Evolutionary conservation across 2,888 invertebrate genomes (phyloP).

Genomic region (Eupithecia pulchellata): DNA sequence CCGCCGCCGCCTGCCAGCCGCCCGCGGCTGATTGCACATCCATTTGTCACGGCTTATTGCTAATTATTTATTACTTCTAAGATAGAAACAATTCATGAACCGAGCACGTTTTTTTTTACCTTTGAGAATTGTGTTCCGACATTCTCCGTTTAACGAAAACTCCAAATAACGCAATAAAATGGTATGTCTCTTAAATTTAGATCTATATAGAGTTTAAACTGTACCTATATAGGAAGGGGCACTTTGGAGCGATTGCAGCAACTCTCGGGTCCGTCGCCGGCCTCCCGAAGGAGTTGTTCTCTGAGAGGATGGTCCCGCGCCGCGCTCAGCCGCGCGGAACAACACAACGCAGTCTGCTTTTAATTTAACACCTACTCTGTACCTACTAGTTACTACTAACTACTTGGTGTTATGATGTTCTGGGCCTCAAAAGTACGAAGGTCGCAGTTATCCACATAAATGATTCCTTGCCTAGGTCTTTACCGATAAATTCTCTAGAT

Average conservation of each 20-base stretch:
- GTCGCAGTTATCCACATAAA: neutral
- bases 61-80: neutral
- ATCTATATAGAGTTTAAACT: too few relatives aligned
- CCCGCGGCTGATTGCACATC: slow-evolving; percentile 2
- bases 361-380: neutral
- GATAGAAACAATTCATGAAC: neutral
- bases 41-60: neutral
- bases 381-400: neutral
- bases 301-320: neutral
- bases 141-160: too few relatives aligned
- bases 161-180: too few relatives aligned
- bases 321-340: neutral
- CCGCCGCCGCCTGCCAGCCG: too few relatives aligned
- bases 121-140: too few relatives aligned
- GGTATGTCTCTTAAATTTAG: too few relatives aligned
- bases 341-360: neutral
- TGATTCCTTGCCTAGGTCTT: neutral
- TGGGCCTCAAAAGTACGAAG: neutral
- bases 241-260: neutral
- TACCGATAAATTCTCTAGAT: neutral
- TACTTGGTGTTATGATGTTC: neutral
- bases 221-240: too few relatives aligned
- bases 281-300: neutral
- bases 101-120: too few relatives aligned
- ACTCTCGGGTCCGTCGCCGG: neutral